A percentile compares a stretch with the other conserved stretches of the same genome.
These are phyloP conservation scores for Anarhynchus alexandrinus DNA, from an alignment of 2,113 vertebrate species.

Conservation along the genomic window DNA sequence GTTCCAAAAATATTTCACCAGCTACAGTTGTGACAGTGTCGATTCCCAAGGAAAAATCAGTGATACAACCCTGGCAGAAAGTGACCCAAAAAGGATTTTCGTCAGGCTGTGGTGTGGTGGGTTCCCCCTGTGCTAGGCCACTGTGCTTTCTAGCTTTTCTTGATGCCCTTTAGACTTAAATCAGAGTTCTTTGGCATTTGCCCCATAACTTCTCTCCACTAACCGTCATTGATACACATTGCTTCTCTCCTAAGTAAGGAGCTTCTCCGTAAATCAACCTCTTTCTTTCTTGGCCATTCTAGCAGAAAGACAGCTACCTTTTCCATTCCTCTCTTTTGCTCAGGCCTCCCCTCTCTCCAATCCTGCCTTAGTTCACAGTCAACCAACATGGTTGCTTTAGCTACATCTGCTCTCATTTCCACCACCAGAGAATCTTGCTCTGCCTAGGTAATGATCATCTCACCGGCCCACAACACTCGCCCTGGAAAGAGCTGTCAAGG, in stretches of 20 bases:
- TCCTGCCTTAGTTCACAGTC: background rate
- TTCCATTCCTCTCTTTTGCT: background rate
- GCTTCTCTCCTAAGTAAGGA: background rate
- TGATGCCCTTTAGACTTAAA: background rate
- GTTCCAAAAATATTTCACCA: background rate
- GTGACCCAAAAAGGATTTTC: background rate
- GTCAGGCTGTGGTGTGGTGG: background rate
- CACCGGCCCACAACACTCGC: rapidly evolving
- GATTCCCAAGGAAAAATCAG: background rate
- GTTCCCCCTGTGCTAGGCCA: background rate
- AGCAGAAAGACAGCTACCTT: background rate
- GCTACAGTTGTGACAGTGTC: background rate
- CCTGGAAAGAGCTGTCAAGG: background rate
- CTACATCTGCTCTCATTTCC: background rate
- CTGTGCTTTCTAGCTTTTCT: background rate
- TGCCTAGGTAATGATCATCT: background rate
- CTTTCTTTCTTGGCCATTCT: background rate
- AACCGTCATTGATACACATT: background rate
- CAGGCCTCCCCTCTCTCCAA: background rate
- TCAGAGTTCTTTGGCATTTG: background rate
- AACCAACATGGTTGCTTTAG: background rate
- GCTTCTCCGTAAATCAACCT: background rate
- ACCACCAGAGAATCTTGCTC: background rate
- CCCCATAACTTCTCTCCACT: background rate
- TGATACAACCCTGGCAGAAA: background rate